Base-by-base conservation (phyloP, 2,888 invertebrate species). In the Caprella mutica region DNA sequence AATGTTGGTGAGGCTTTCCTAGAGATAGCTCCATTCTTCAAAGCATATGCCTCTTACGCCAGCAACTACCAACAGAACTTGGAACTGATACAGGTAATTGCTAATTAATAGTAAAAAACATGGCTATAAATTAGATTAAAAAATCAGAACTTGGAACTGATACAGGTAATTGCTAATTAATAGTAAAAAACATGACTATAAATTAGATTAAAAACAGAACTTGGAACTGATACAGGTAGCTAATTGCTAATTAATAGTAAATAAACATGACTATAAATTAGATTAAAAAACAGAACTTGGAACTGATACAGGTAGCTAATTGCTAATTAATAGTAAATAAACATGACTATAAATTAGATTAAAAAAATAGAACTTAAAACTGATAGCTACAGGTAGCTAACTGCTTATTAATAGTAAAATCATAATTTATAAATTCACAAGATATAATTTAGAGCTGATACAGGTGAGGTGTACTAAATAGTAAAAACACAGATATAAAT, bases 31-130 rank as follows among this genome's bases (percentile, higher is more conserved):
- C 64, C 64, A 5, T 64, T 64, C 38, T 33, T 64, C 2, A 63
- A 64, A 26, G 58, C 52, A 6, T 63, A 64, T 33, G 48, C 64
- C 4, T 52, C 56, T 1, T 64, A 64, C 51, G 64, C 60, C 3
- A 60, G 58, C 29, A 60, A 60, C 44, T 64, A 60, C 44, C 60
- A 64, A 48, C 35, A 43, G 21, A 52, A 59, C 1, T 55, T 60
- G 12, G 52, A 52, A 23, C 26, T 60, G 27, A 17, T 64, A 9
- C 24, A 58, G 64, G 64, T 64, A 24, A 55, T 52, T 56, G 21
- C 12, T 33, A n/a, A n/a, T n/a, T n/a, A n/a, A n/a, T n/a, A n/a
- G n/a, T n/a, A n/a, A n/a, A n/a, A n/a, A n/a, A n/a, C n/a, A n/a
- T n/a, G n/a, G n/a, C n/a, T n/a, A n/a, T n/a, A n/a, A n/a, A n/a